phyloP scores from a whole-genome alignment of 2,113 vertebrate species.

The Cyanoliseus patagonus region DNA sequence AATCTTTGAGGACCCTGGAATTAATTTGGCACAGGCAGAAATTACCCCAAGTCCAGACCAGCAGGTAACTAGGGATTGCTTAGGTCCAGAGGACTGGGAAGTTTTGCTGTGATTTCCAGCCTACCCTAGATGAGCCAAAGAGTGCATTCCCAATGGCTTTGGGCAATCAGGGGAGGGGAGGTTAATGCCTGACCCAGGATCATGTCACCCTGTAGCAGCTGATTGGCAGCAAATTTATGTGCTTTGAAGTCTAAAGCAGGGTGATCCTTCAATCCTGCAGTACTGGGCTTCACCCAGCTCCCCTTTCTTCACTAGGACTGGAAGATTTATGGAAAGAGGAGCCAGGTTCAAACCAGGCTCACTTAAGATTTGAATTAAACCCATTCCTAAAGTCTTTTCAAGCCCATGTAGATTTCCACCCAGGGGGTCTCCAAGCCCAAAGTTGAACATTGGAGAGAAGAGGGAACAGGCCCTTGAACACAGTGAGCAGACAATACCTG shows the following conservation, averaged over 20 bases:
- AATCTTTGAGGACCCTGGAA: not conserved
- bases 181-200: not conserved
- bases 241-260: not conserved
- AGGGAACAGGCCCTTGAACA: not conserved
- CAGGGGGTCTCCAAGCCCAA: not conserved
- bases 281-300: not conserved
- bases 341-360: not conserved
- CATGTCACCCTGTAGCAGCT: not conserved
- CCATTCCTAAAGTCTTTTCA: not conserved
- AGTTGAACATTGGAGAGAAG: not conserved
- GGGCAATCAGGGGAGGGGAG: not conserved
- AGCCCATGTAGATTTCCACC: not conserved
- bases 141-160: rapidly evolving
- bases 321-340: not conserved
- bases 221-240: rapidly evolving
- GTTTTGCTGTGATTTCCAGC: not conserved
- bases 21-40: not conserved
- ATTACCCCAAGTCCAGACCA: not conserved
- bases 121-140: not conserved
- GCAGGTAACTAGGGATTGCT: not conserved
- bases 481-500: not conserved
- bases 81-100: not conserved
- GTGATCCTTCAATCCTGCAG: not conserved
- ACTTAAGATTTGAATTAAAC: not conserved
- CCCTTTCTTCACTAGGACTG: not conserved